Percentiles rank a stretch among this genome's conserved stretches.
These are phyloP conservation scores for Chloroceryle amazona DNA, from an alignment of 2,797 vertebrate genomes.

Conservation along the genomic window DNA sequence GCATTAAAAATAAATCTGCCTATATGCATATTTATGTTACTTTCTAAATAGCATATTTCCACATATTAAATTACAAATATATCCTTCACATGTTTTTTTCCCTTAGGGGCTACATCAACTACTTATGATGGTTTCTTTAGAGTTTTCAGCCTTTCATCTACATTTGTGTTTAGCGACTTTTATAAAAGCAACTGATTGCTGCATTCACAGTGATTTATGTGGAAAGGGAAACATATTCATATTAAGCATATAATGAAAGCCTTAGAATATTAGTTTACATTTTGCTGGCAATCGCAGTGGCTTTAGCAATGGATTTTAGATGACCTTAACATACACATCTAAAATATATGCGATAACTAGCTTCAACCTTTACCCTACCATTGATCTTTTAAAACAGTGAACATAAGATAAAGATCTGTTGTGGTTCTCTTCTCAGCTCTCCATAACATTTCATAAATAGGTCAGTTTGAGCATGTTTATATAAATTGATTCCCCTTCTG, in stretches of 20 bases:
- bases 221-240: conserved; percentile 22
- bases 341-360: conserved; percentile 14
- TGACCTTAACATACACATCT: conserved; percentile 30
- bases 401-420: conserved; percentile 58
- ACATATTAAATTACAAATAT: not conserved
- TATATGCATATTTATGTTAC: not conserved
- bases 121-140: not conserved
- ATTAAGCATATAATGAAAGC: conserved; percentile 29
- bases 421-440: conserved; percentile 35
- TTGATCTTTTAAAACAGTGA: conserved; percentile 49
- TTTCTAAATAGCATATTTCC: not conserved
- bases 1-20: not conserved
- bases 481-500: conserved; percentile 66
- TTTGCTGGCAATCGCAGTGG: conserved; percentile 33
- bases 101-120: not conserved
- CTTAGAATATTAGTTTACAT: conserved; percentile 28
- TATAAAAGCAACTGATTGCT: not conserved
- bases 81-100: not conserved
- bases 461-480: conserved; percentile 65
- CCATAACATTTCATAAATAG: conserved; percentile 60
- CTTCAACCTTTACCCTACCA: not conserved
- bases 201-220: not conserved
- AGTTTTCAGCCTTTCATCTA: not conserved
- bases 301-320: conserved; percentile 59
- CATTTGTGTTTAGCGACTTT: not conserved